Base-by-base conservation (phyloP, 2,797 vertebrate genomes). In the Peromyscus melanophrys region DNA sequence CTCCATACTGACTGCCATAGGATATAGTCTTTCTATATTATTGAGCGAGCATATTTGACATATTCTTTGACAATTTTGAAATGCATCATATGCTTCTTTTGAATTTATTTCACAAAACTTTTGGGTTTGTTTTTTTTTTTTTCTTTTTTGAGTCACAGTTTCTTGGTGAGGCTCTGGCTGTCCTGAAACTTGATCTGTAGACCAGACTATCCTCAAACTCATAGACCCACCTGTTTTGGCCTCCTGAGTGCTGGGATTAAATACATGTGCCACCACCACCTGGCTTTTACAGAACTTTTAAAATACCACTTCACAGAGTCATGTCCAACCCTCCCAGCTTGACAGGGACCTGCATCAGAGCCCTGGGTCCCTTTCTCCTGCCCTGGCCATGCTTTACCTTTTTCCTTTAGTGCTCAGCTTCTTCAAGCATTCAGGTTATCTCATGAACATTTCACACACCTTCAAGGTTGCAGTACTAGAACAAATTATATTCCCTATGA, bases 401-500 rank as follows among this genome's bases (percentile, higher is more conserved):
- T 87, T 23, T 14, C 46, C 13, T 34, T 88, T 78, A 75, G 29
- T 67, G 25, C 37, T 83, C 1, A 29, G 19, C 37, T 96, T 43
- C 82, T 96, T 85, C 82, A 87, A 83, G 27, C n/a, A 63, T 59
- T 57, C 31, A 34, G 34, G 3, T 10, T 75, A 27, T 81, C 55
- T 92, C 34, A 29, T 27, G 63, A 90, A 61, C 55, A 84, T 82
- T 95, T 87, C 49, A 78, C 63, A 63, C 2, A 61, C 71, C 65
- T 96, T 67, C 67, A 95, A 90, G 71, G 37, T 63, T 92, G 23
- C 43, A 59, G 73, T 65, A 73, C 43, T 96, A 94, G 71, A 82
- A 95, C 71, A 96, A 95, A 94, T 95, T 92, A 75, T 37, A 81
- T 65, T 86, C 69, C 88, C 43, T 87, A 34, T 83, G 75, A 97